Conservation (phyloP, 2,888 invertebrate species). For the Leptinotarsa rubiginosa region DNA sequence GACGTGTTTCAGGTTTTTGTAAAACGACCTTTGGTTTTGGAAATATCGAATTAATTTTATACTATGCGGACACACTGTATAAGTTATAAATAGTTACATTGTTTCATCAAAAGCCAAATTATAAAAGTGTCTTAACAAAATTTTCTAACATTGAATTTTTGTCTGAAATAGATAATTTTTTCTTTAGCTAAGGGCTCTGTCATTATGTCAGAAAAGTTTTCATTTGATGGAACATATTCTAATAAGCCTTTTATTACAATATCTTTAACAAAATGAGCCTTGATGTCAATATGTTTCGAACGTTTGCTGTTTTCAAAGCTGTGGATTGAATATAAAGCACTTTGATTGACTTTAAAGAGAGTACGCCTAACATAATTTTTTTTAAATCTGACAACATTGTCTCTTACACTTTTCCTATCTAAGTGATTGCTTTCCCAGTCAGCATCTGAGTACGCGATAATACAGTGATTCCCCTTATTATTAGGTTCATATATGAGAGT, state of each 20-base stretch:
- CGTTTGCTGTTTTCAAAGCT: background rate
- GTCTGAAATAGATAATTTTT: background rate
- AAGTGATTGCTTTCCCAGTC: background rate
- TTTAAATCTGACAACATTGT: conserved; percentile 24
- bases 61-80: too few relatives aligned
- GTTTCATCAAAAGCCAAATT: background rate
- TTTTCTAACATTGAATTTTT: background rate
- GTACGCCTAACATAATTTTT: conserved; percentile 12
- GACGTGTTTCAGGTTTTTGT: too few relatives aligned
- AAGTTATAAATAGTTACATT: too few relatives aligned
- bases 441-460: background rate
- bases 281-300: background rate
- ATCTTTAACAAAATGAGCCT: background rate
- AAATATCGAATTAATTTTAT: too few relatives aligned
- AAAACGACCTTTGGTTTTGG: too few relatives aligned
- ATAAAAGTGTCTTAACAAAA: background rate
- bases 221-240: background rate
- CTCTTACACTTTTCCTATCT: conserved; percentile 28
- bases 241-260: background rate
- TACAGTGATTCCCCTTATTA: background rate
- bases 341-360: background rate
- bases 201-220: background rate
- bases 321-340: background rate
- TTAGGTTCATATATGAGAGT: background rate
- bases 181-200: background rate